Conservation (phyloP, 2,113 vertebrate genomes). For the Vimba vimba region DNA sequence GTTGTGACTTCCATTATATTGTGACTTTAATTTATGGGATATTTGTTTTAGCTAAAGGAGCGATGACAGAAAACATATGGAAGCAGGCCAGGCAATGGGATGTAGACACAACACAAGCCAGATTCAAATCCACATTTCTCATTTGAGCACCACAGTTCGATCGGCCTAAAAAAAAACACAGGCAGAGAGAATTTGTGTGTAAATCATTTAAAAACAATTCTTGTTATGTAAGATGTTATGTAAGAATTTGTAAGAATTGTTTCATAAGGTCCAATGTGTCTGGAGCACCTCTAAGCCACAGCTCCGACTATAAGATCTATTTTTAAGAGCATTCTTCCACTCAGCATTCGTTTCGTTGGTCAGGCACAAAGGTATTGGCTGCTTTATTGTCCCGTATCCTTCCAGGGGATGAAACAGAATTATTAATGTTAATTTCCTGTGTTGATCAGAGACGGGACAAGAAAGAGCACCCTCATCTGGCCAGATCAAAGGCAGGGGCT, state of each 20-base stretch:
- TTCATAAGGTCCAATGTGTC: neutral
- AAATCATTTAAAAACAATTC: neutral
- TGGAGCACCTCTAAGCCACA: neutral
- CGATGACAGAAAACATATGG: neutral
- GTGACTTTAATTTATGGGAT: neutral
- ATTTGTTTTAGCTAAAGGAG: neutral
- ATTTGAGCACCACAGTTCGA: neutral
- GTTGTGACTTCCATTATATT: neutral
- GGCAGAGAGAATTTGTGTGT: neutral
- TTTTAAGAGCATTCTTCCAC: slow-evolving; percentile 14
- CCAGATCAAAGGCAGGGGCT: slow-evolving; percentile 54
- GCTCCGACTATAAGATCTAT: neutral
- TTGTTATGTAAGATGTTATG: neutral
- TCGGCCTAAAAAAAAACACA: neutral
- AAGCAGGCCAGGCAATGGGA: neutral
- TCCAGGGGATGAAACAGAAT: slow-evolving; percentile 54
- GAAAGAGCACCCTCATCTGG: slow-evolving; percentile 53
- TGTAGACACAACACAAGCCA: neutral
- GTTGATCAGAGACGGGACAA: slow-evolving; percentile 46
- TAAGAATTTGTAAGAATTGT: neutral
- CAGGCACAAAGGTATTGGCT: neutral
- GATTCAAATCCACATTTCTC: neutral
- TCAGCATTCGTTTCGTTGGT: neutral
- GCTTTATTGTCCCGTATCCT: slow-evolving; percentile 44
- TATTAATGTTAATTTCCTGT: slow-evolving; percentile 51